Evolutionary conservation across 2,113 vertebrate species (phyloP), one percentile per base, ranked within the genome.

Genomic region (Oceanodroma tethys): DNA sequence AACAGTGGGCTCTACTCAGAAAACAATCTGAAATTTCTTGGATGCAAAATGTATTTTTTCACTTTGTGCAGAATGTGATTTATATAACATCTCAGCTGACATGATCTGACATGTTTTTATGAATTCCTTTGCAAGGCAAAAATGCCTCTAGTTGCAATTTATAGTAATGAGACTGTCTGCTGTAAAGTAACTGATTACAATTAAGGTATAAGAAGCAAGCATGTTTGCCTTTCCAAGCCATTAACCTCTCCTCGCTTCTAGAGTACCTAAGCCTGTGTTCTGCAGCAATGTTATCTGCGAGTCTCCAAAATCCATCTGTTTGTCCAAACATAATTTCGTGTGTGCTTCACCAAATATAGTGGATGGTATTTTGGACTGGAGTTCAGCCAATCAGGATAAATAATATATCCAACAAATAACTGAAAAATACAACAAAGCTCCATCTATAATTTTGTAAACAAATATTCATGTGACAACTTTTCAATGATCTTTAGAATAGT

Each of bases 31-130:
- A 93, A 89, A 79, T 95, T 88, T 82, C 86, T 95, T 95, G 95
- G 89, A 94, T 88, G 82, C 84, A 95, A 95, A 93, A 86, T 63
- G 26, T 90, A 76, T 93, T 95, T 97, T 96, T 97, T 97, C 86
- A 88, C 83, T 95, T 87, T 86, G 84, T 76, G 56, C 80, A 95
- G 93, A 93, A 94, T 85, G 83, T 92, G 86, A 93, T 96, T 97
- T 96, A 91, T 97, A 58, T 94, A 97, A 96, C 87, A 66, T 94
- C 79, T 89, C 81, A 80, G 73, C 87, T 96, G 95, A 96, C 96
- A 89, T 97, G 97, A 97, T 93, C 91, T 96, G 88, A 96, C 97
- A 96, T 71, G 97, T 94, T 97, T 95, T 93, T 92, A 94, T 89
- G 88, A 96, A 97, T 97, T 97, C 95, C 89, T 95, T 96, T 84